Evolutionary conservation across 2,797 vertebrate species (phyloP).

Genomic region (Crossoptilon crossoptilon): DNA sequence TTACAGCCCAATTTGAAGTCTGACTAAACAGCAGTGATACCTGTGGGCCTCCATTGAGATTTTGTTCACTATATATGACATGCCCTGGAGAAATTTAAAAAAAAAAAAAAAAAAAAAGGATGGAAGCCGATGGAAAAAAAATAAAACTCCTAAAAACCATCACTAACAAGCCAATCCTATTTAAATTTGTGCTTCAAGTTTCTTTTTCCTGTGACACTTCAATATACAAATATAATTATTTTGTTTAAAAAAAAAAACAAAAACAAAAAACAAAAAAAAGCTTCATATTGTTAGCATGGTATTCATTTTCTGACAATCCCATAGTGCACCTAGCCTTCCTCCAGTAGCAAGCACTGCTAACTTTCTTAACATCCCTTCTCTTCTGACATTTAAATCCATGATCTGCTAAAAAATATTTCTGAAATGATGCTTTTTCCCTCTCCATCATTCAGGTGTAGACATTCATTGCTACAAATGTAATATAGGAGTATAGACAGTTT

Average conservation of each 20-base stretch:
- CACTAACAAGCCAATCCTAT: conserved; percentile 62
- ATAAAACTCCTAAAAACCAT: conserved; percentile 20
- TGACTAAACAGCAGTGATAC: conserved; percentile 55
- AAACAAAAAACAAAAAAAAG: neutral
- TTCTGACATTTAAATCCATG: neutral
- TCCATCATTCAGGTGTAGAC: neutral
- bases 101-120: conserved; percentile 56
- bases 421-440: neutral
- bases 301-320: neutral
- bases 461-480: neutral
- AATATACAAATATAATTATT: conserved; percentile 48
- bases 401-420: neutral
- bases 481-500: neutral
- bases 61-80: conserved; percentile 70
- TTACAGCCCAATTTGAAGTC: conserved; percentile 46
- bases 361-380: neutral
- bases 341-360: neutral
- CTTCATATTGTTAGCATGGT: neutral
- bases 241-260: conserved; percentile 8
- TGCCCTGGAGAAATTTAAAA: conserved; percentile 55
- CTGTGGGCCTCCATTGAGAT: conserved; percentile 63
- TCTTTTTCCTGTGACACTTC: conserved; percentile 47
- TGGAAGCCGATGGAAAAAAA: conserved; percentile 46
- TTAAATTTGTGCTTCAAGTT: conserved; percentile 55
- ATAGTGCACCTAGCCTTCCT: neutral